These are phyloP conservation scores for Eupithecia centaureata DNA, from an alignment of 2,888 invertebrate genomes.

Conservation along the genomic window DNA sequence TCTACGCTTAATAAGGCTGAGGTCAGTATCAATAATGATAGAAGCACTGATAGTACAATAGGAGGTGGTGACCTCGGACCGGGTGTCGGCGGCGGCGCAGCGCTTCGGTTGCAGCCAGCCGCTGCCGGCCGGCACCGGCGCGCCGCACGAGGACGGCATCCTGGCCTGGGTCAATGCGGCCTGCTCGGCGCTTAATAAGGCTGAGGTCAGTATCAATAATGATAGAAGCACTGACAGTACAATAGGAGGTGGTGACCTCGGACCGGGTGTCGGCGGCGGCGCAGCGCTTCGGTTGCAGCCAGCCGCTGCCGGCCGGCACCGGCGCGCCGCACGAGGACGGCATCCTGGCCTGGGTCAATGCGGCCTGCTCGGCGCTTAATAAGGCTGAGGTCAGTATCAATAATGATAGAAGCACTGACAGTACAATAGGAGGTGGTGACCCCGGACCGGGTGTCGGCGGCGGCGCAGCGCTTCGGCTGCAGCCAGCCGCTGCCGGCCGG, in stretches of 20 bases:
- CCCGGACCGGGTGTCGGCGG: conserved; percentile 92
- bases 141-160: conserved; percentile 91
- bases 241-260: conserved; percentile 95
- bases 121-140: conserved; percentile 75
- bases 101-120: conserved; percentile 85
- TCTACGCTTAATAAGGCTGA: conserved; percentile 87
- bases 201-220: conserved; percentile 83
- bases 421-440: conserved; percentile 96
- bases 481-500: conserved; percentile 75
- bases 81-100: conserved; percentile 93
- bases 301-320: conserved; percentile 74
- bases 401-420: conserved; percentile 98
- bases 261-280: conserved; percentile 94
- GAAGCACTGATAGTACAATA: conserved; percentile 97
- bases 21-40: conserved; percentile 88
- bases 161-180: conserved; percentile 95
- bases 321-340: conserved; percentile 90
- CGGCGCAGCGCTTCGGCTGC: conserved; percentile 90
- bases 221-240: conserved; percentile 96
- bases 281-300: conserved; percentile 87
- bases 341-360: conserved; percentile 94
- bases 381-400: conserved; percentile 71
- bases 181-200: conserved; percentile 88
- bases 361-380: conserved; percentile 91
- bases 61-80: conserved; percentile 95